phyloP scores from a whole-genome alignment of 2,888 invertebrate species.

The Drosophila anomalata region DNA sequence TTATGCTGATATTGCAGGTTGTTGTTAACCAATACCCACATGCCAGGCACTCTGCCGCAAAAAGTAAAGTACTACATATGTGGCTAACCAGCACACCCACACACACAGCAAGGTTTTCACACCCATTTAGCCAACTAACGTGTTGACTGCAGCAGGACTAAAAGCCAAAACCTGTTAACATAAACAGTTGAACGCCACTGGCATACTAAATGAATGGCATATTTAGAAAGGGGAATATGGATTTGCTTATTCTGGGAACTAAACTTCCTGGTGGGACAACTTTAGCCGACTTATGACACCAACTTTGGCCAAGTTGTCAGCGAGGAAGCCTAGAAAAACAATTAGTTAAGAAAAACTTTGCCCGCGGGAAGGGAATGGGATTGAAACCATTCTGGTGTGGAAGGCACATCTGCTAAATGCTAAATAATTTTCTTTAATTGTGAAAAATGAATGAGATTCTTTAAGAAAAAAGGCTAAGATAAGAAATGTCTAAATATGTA shows the following conservation, averaged over 20 bases:
- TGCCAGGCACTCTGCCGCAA: constrained; percentile 16
- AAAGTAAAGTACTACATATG: constrained; percentile 31
- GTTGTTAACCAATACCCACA: constrained; percentile 18
- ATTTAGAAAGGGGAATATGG: background rate
- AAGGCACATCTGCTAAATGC: constrained; percentile 16
- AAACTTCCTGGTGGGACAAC: constrained; percentile 2
- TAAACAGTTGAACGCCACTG: constrained; percentile 4
- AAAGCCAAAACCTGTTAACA: constrained; percentile 40
- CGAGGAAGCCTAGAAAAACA: constrained; percentile 13
- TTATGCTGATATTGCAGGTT: constrained; percentile 12
- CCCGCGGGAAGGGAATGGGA: background rate
- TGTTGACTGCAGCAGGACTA: constrained; percentile 16
- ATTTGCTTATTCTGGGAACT: background rate
- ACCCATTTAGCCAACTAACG: constrained; percentile 13
- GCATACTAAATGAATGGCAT: constrained; percentile 1
- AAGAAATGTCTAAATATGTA: too few species aligned
- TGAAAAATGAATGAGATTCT: background rate
- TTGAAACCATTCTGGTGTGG: background rate
- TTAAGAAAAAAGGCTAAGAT: background rate
- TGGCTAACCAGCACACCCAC: constrained; percentile 17
- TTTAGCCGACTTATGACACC: constrained; percentile 14
- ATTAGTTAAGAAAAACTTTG: constrained; percentile 25
- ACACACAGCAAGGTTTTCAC: constrained; percentile 1
- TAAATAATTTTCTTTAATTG: constrained; percentile 1
- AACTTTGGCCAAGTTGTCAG: constrained; percentile 27